phyloP scores from a whole-genome alignment of 2,797 vertebrate genomes.

The Sphenopsis melanotis region DNA sequence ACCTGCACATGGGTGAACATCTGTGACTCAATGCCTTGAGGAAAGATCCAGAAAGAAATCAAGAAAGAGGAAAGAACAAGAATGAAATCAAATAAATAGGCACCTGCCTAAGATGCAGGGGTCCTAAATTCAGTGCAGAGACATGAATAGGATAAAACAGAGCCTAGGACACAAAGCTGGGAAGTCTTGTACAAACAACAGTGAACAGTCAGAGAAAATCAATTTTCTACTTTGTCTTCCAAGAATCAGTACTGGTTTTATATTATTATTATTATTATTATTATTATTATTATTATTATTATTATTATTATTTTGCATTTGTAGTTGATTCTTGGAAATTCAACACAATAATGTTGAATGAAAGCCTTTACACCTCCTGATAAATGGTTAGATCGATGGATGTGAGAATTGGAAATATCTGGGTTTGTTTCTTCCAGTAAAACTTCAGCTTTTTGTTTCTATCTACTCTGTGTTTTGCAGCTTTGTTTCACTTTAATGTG shows the following conservation, averaged over 20 bases:
- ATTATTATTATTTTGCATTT: too few relatives aligned
- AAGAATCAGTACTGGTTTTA: neutral
- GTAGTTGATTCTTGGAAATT: neutral
- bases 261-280: too few relatives aligned
- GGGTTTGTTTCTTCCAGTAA: neutral
- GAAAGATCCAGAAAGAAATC: neutral
- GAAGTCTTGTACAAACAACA: neutral
- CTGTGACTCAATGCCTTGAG: neutral
- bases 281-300: neutral
- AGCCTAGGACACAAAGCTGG: neutral
- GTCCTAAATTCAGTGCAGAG: neutral
- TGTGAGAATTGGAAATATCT: rapidly evolving
- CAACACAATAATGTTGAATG: neutral
- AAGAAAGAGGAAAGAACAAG: neutral
- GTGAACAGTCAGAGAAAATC: neutral
- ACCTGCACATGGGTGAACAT: neutral
- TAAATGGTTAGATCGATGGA: rapidly evolving
- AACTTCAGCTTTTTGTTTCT: neutral
- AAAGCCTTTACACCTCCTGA: neutral
- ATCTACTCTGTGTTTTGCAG: neutral
- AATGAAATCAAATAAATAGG: neutral
- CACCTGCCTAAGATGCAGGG: rapidly evolving
- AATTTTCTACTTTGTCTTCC: neutral
- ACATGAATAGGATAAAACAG: rapidly evolving
- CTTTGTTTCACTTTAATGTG: neutral